Evolutionary conservation across 2,113 vertebrate genomes (phyloP).

Genomic region (Myanophis thanlyinensis): DNA sequence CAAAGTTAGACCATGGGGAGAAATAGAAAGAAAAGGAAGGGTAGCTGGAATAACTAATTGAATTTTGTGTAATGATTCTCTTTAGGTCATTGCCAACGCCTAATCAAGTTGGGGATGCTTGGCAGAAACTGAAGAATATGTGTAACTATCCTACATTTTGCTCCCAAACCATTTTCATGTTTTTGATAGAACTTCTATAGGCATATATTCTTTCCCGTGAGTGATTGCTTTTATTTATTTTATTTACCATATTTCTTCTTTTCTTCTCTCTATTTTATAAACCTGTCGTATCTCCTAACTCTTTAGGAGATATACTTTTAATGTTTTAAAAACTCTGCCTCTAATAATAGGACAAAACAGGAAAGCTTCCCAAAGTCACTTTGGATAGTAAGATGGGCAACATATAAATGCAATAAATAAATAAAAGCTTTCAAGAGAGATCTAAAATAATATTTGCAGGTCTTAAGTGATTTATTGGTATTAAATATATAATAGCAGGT

Average conservation of each 20-base stretch:
- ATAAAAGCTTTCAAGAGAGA: neutral
- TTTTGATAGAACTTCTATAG: neutral
- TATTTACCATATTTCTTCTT: rapidly evolving
- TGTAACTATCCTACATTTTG: neutral
- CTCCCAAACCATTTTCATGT: neutral
- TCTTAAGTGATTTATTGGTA: neutral
- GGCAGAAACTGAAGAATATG: neutral
- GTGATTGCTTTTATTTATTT: neutral
- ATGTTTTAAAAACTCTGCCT: neutral
- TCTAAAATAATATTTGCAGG: neutral
- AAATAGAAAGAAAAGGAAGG: neutral
- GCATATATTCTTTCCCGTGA: neutral
- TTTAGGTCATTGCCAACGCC: neutral
- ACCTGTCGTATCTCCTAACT: neutral
- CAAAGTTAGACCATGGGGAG: neutral
- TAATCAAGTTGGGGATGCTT: neutral
- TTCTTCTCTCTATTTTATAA: neutral
- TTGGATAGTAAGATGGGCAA: too few relatives aligned
- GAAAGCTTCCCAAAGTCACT: too few relatives aligned
- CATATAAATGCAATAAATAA: too few relatives aligned
- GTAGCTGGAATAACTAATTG: neutral
- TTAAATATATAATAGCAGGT: neutral
- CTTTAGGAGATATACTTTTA: neutral
- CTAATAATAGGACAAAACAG: neutral
- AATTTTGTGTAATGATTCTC: neutral